These are phyloP conservation scores for Fulica atra DNA, from an alignment of 2,113 vertebrate genomes.

Conservation along the genomic window DNA sequence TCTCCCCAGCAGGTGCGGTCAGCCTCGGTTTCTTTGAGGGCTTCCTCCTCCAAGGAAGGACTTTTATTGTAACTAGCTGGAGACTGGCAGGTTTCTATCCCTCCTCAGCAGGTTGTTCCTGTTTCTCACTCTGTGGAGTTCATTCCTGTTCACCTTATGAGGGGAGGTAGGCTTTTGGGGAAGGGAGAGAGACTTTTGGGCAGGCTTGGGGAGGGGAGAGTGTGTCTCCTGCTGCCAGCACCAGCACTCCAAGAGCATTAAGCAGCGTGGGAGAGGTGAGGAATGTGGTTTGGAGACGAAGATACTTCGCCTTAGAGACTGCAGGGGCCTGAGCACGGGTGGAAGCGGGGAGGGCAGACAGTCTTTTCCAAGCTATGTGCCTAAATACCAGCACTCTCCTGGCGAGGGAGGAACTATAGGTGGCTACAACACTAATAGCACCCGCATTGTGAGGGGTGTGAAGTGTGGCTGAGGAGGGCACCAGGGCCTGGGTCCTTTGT, in stretches of 20 bases:
- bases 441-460: constrained; percentile 22
- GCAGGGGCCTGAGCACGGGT: background rate
- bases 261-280: background rate
- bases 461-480: constrained; percentile 36
- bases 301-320: constrained; percentile 43
- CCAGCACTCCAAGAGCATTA: constrained; percentile 33
- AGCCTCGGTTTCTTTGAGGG: background rate
- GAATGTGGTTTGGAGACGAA: background rate
- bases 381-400: constrained; percentile 53
- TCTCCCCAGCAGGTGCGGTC: background rate
- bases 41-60: constrained; percentile 26
- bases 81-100: background rate
- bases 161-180: background rate
- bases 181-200: too few relatives aligned
- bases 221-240: background rate
- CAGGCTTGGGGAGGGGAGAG: background rate
- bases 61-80: background rate
- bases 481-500: background rate
- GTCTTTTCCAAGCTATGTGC: constrained; percentile 12
- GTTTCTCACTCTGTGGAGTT: background rate
- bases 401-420: background rate
- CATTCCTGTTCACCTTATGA: background rate
- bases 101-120: background rate
- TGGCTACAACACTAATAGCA: constrained; percentile 46
- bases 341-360: background rate